Percentiles rank a stretch among this genome's conserved stretches.
Evolutionary conservation across 2,113 vertebrate genomes (phyloP).

Genomic region (Butastur rufipennis): DNA sequence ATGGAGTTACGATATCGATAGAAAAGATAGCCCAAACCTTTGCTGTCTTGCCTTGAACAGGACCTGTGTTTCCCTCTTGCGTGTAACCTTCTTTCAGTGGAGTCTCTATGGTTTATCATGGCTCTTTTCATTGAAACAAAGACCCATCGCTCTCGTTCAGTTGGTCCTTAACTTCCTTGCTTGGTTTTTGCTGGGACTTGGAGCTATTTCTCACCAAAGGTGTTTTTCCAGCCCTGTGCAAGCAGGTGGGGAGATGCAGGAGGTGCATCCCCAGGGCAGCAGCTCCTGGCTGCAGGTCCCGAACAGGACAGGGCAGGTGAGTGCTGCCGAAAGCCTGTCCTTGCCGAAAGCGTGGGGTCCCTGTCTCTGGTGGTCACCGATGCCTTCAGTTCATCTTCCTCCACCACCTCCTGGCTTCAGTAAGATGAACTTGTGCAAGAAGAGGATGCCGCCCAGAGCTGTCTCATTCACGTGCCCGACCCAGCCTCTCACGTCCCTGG

Average conservation of each 20-base stretch:
- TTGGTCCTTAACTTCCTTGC: neutral
- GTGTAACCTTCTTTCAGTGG: neutral
- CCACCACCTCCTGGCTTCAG: neutral
- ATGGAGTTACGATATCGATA: fast-evolving
- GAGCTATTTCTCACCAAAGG: neutral
- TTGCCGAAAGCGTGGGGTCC: neutral
- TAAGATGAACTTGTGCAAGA: fast-evolving
- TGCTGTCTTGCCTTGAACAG: neutral
- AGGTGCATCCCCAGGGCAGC: neutral
- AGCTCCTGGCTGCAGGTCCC: neutral
- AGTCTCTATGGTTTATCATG: fast-evolving
- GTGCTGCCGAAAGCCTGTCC: neutral
- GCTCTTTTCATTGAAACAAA: neutral
- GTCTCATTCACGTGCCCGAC: fast-evolving
- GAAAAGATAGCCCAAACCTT: neutral
- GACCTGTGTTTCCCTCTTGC: neutral
- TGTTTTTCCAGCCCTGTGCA: neutral
- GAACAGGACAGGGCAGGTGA: neutral
- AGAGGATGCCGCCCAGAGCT: neutral
- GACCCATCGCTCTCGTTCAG: fast-evolving
- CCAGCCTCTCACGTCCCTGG: neutral
- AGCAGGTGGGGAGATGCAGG: neutral
- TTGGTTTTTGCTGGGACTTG: neutral
- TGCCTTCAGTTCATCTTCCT: neutral
- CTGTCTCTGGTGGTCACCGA: fast-evolving